These are phyloP conservation scores for Ardeotis arabs DNA, from an alignment of 2,113 vertebrate genomes.

Conservation along the genomic window DNA sequence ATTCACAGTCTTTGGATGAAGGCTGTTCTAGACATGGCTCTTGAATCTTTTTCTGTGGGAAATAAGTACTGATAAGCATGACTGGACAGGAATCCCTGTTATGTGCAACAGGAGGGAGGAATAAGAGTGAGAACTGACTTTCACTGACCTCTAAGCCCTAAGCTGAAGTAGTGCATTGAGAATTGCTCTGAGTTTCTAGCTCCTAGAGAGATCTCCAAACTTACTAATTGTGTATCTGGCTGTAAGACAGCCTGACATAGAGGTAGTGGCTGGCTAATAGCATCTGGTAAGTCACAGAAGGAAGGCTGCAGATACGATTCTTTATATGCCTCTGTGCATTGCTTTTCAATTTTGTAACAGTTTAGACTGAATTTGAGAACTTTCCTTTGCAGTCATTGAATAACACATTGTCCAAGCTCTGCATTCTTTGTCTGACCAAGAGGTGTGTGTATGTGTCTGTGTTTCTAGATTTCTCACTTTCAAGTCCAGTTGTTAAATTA, in stretches of 20 bases:
- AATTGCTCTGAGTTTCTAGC: not conserved
- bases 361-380: not conserved
- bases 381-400: not conserved
- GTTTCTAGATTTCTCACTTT: not conserved
- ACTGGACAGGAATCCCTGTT: constrained; percentile 2
- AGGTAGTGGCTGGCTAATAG: not conserved
- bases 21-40: not conserved
- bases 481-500: not conserved
- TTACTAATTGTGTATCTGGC: not conserved
- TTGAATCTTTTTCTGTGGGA: not conserved
- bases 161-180: not conserved
- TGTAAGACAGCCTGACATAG: not conserved
- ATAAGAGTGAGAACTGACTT: constrained; percentile 10
- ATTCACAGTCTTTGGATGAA: not conserved
- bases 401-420: not conserved
- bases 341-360: not conserved
- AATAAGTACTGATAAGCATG: not conserved
- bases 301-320: not conserved
- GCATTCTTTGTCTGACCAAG: not conserved
- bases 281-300: not conserved
- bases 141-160: not conserved
- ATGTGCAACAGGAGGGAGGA: not conserved
- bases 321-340: not conserved
- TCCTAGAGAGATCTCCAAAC: not conserved
- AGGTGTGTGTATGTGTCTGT: not conserved